Base-by-base conservation (phyloP, 2,888 invertebrate species). In the Cephonodes hylas region DNA sequence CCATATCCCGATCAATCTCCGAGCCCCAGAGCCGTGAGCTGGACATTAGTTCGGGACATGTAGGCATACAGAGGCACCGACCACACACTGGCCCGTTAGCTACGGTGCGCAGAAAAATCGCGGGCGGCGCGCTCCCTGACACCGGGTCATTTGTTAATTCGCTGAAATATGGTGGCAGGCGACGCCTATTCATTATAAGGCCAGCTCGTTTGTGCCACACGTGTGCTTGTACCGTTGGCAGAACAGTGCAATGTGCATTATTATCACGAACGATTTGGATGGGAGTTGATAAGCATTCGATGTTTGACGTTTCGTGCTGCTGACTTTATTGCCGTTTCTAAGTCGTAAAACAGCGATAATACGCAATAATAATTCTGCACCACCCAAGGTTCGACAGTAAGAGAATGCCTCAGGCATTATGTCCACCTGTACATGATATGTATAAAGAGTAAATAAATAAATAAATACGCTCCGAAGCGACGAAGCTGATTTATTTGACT, bases 91-190 rank as follows among this genome's bases (percentile, higher is more conserved):
- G 80, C 76, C 84, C 76, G 80, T 75, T 80, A 81, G 80, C 88
- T 88, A 90, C 89, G 81, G 91, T 86, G 86, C 76, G 85, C 91
- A 91, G 91, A 92, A 91, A 92, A 92, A 91, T 91, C 80, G 91
- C 80, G 82, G 83, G 79, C 86, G 84, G 85, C 86, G 86, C 88
- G 75, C 80, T 74, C 83, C 79, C 77, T 85, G 91, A 91, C 92
- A 86, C 87, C 74, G 70, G 84, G 88, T 89, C 90, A 89, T 92
- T 92, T 91, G 91, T 92, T 91, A 92, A 92, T 91, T 87, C 90
- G 80, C 84, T 91, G 91, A 91, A 90, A 91, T 91, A 92, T 91
- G 88, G 89, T 79, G 85, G 82, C 83, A 83, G 84, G 86, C 88
- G 89, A 87, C 89, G 88, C 89, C 89, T 77, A 90, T 91, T 90